Conservation (phyloP, 1,140 invertebrate genomes). For the Temnothorax longispinosus region DNA sequence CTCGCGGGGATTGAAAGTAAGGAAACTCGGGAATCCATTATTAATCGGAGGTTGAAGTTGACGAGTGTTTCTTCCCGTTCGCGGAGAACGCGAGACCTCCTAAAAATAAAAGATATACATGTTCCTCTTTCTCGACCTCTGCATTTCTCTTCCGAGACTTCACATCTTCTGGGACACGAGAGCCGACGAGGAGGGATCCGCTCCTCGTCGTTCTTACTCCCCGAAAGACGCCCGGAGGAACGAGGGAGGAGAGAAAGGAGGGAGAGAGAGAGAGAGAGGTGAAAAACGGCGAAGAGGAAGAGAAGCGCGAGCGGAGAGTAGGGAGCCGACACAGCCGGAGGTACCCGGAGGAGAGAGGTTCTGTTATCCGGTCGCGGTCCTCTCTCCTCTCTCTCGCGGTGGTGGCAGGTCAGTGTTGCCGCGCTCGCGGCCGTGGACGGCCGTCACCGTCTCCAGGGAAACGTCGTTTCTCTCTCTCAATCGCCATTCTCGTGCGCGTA, state of each 20-base stretch:
- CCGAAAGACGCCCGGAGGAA: background rate
- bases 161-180: conserved; percentile 15
- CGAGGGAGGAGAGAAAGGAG: background rate
- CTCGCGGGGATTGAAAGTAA: background rate
- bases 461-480: background rate
- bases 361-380: conserved; percentile 75
- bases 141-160: background rate
- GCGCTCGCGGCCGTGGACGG: conserved; percentile 71
- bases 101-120: background rate
- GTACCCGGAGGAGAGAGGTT: conserved; percentile 63
- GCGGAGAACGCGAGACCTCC: background rate
- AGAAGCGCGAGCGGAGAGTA: conserved; percentile 54
- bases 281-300: conserved; percentile 31
- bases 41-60: conserved; percentile 3
- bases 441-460: conserved; percentile 24
- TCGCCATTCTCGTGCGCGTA: background rate
- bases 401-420: conserved; percentile 82
- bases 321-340: conserved; percentile 56
- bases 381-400: conserved; percentile 72
- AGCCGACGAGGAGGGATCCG: background rate
- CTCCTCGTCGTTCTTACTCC: conserved; percentile 2
- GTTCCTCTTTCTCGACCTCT: background rate
- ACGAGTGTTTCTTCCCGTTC: background rate
- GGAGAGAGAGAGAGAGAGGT: background rate
- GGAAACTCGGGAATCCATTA: background rate